These are phyloP conservation scores for Leptopilina syphax DNA, from an alignment of 2,888 invertebrate genomes.

Conservation along the genomic window DNA sequence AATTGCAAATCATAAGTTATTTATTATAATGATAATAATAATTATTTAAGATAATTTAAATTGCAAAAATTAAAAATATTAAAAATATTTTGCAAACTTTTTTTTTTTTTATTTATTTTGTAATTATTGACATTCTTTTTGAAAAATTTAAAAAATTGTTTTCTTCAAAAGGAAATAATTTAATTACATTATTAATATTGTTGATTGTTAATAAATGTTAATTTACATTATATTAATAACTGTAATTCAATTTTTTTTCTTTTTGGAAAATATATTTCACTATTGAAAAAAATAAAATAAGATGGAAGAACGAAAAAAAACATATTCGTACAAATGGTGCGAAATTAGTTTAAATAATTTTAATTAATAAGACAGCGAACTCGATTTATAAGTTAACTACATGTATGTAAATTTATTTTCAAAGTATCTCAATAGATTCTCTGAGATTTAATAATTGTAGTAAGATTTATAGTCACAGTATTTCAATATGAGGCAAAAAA, in stretches of 20 bases:
- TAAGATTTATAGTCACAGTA: conserved; percentile 45
- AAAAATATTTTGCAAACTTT: no score
- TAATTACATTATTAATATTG: no score
- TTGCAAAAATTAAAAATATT: no score
- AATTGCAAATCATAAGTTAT: no score
- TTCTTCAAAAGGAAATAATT: no score
- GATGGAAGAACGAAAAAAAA: conserved; percentile 41
- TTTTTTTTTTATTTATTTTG: no score
- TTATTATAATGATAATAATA: no score
- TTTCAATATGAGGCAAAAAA: conserved; percentile 42
- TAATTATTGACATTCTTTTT: no score
- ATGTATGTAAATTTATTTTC: conserved; percentile 29
- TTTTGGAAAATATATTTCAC: neutral
- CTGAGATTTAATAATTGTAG: conserved; percentile 1
- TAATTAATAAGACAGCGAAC: neutral
- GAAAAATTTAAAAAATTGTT: no score
- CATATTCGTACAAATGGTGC: conserved; percentile 13
- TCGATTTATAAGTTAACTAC: conserved; percentile 26
- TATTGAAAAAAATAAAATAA: conserved; percentile 42
- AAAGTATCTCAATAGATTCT: conserved; percentile 27
- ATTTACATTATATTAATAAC: no score
- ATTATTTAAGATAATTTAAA: no score
- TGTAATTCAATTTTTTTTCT: neutral
- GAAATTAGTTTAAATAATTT: conserved; percentile 30
- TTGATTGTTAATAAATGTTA: no score